Percentiles rank a stretch among this genome's conserved stretches.
Evolutionary conservation across 2,113 vertebrate genomes (phyloP).

Genomic region (Orthonyx spaldingii): DNA sequence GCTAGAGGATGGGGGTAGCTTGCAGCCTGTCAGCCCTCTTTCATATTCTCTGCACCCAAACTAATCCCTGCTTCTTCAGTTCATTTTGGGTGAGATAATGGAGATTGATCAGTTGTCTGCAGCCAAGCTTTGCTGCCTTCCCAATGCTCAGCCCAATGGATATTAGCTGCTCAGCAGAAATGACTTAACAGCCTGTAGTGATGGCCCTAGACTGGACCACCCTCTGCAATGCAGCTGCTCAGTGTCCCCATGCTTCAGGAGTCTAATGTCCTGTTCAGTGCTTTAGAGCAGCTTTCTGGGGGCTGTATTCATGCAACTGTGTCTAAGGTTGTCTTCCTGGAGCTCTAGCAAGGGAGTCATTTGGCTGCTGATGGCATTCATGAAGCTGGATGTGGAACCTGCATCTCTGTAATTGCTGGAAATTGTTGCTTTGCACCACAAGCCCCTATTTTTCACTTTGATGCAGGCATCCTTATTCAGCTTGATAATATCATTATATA

Average conservation of each 20-base stretch:
- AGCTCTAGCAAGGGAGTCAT: not conserved
- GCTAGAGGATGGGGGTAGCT: not conserved
- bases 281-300: not conserved
- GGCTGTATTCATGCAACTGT: not conserved
- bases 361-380: not conserved
- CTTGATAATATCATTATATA: not conserved
- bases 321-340: not conserved
- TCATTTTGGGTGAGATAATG: not conserved
- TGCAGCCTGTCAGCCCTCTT: not conserved
- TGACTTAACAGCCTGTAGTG: not conserved
- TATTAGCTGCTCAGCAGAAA: not conserved
- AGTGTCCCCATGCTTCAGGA: accelerated
- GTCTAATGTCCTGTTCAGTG: not conserved
- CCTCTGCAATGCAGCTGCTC: not conserved
- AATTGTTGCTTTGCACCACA: not conserved
- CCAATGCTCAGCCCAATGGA: too few relatives aligned
- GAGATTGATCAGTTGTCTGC: not conserved
- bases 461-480: not conserved
- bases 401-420: not conserved
- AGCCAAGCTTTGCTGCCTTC: not conserved
- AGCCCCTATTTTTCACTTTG: not conserved
- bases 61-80: not conserved
- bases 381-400: not conserved
- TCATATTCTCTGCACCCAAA: not conserved
- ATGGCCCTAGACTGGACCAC: not conserved